Evolutionary conservation across 2,888 invertebrate genomes (phyloP).

Genomic region (Rapana venosa): DNA sequence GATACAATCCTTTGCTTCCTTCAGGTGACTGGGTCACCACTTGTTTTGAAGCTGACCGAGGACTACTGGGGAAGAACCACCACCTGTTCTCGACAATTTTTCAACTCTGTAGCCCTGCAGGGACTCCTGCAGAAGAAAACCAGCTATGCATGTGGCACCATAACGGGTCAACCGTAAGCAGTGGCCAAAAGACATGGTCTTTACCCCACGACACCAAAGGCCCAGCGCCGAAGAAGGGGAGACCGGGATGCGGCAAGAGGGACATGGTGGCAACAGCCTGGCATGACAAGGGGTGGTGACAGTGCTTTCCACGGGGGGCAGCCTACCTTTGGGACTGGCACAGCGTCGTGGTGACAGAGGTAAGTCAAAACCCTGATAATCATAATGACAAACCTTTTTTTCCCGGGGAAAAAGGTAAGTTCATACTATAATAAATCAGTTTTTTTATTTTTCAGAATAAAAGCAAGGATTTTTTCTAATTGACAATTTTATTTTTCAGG

Average conservation of each 20-base stretch:
- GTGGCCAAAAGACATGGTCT: conserved; percentile 42
- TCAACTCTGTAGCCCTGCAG: conserved; percentile 21
- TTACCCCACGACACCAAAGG: neutral
- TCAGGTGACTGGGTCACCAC: conserved; percentile 41
- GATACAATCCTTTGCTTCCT: neutral
- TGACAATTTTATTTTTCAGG: too few relatives aligned
- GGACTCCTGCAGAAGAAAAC: conserved; percentile 22
- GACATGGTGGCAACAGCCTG: conserved; percentile 40
- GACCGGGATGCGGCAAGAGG: conserved; percentile 32
- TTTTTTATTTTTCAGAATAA: too few relatives aligned
- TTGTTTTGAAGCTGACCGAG: conserved; percentile 9
- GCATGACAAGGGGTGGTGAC: conserved; percentile 45
- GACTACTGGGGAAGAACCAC: conserved; percentile 32
- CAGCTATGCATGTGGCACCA: conserved; percentile 46
- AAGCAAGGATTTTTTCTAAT: too few relatives aligned
- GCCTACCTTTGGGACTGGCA: conserved; percentile 14
- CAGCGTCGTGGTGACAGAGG: neutral
- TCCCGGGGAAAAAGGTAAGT: too few relatives aligned
- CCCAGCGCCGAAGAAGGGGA: neutral
- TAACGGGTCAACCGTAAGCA: conserved; percentile 40
- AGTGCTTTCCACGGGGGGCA: conserved; percentile 40
- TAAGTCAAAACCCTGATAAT: too few relatives aligned
- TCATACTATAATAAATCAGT: too few relatives aligned
- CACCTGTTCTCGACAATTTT: conserved; percentile 38
- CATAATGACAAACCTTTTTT: too few relatives aligned